Evolutionary conservation across 2,888 invertebrate genomes (phyloP).

Genomic region (Marronus borbonicus): DNA sequence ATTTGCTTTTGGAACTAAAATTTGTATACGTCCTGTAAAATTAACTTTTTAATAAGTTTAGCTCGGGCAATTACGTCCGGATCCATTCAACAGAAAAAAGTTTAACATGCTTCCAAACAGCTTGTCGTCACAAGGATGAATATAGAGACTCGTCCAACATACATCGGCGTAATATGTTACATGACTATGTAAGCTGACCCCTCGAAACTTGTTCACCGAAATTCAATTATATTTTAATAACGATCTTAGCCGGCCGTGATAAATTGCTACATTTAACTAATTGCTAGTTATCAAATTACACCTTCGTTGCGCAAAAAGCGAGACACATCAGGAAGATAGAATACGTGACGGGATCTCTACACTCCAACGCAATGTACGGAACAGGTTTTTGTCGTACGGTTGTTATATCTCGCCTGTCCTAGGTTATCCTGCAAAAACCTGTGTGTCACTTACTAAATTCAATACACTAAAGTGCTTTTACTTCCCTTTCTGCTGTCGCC

Average conservation of each 20-base stretch:
- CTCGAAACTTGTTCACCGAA: slow-evolving; percentile 64
- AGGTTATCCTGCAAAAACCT: slow-evolving; percentile 65
- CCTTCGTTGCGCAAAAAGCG: slow-evolving; percentile 59
- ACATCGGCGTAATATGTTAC: not conserved
- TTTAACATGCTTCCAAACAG: slow-evolving; percentile 12
- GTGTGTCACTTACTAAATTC: slow-evolving; percentile 67
- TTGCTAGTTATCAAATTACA: slow-evolving; percentile 69
- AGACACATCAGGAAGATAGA: slow-evolving; percentile 24
- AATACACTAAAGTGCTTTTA: slow-evolving; percentile 70
- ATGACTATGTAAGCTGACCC: slow-evolving; percentile 61
- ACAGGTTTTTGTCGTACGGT: slow-evolving; percentile 56
- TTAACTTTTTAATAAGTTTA: slow-evolving; percentile 33
- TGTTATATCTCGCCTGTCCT: slow-evolving; percentile 60
- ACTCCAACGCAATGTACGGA: slow-evolving; percentile 51
- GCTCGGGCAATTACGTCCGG: not conserved
- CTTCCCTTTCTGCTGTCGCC: slow-evolving; percentile 36
- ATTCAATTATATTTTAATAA: slow-evolving; percentile 70
- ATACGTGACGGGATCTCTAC: slow-evolving; percentile 17
- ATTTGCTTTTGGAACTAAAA: not conserved
- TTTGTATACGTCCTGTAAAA: slow-evolving; percentile 20
- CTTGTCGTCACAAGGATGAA: slow-evolving; percentile 17
- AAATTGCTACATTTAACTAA: slow-evolving; percentile 70
- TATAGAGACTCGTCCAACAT: not conserved
- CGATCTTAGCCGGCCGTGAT: slow-evolving; percentile 64
- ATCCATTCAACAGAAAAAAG: not conserved